These are phyloP conservation scores for Ichneumoninae sp. DNA, from an alignment of 2,888 invertebrate species.

Conservation along the genomic window DNA sequence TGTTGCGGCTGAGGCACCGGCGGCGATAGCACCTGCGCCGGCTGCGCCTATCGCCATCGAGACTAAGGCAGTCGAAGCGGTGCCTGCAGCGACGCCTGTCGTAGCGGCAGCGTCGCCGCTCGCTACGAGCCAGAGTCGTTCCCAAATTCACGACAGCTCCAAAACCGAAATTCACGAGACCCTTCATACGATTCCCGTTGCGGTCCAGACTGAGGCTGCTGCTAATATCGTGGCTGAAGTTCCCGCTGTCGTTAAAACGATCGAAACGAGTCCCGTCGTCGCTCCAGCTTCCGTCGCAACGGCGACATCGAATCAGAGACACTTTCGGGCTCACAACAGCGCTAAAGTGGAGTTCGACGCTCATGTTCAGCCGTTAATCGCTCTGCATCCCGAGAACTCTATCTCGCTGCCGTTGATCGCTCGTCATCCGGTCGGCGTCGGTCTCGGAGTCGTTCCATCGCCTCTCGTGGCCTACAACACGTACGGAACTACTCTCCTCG, in stretches of 20 bases:
- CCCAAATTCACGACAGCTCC: slow-evolving; percentile 59
- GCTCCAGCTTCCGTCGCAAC: slow-evolving; percentile 75
- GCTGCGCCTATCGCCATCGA: slow-evolving; percentile 66
- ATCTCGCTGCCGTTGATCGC: slow-evolving; percentile 26
- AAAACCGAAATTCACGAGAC: slow-evolving; percentile 27
- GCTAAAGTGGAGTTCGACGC: background rate
- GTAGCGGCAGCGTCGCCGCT: slow-evolving; percentile 73
- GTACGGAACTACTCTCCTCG: slow-evolving; percentile 25
- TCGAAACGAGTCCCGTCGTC: slow-evolving; percentile 6
- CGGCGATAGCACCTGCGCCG: background rate
- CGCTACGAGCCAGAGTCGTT: slow-evolving; percentile 76
- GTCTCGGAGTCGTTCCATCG: slow-evolving; percentile 54
- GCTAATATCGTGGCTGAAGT: background rate
- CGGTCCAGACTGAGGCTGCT: background rate
- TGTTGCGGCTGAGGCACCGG: background rate
- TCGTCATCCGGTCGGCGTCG: slow-evolving; percentile 44
- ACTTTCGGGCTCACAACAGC: slow-evolving; percentile 67
- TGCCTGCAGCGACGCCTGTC: slow-evolving; percentile 51
- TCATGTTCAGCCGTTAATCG: slow-evolving; percentile 7
- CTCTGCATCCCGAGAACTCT: background rate
- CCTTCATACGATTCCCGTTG: background rate
- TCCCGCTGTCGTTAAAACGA: slow-evolving; percentile 6
- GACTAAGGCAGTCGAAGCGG: slow-evolving; percentile 71
- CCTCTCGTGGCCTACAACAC: slow-evolving; percentile 46
- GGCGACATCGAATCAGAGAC: slow-evolving; percentile 79